Base-by-base conservation (phyloP, 2,888 invertebrate genomes). In the Hymenopus coronatus region DNA sequence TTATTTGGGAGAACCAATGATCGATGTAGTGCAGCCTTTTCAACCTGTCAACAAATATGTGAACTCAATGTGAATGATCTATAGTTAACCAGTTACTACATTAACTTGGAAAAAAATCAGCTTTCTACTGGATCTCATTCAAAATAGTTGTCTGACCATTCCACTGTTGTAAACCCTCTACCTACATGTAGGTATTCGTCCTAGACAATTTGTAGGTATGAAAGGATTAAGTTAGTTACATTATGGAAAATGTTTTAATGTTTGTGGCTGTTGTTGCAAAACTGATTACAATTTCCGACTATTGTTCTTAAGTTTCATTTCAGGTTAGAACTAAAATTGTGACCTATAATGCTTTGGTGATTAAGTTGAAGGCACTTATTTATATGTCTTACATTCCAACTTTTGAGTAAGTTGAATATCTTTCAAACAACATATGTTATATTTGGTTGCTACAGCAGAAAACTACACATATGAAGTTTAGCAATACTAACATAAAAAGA, bases 1-100 rank as follows among this genome's bases (percentile, higher is more conserved):
- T 83, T 96, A 95, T 92, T 93, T 96, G 87, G 92, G 93, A 33
- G 95, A 96, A 92, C 94, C 94, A 12, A 93, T 95, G 85, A 88
- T 89, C n/a, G 90, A 90, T 27, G 85, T 86, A 15, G 88, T 90
- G 20, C 91, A 92, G 90, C 92, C 93, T 25, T 92, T 93, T 91
- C 92, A 92, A 90, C 92, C 92, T 8, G 92, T 93, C 83, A 92
- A 93, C 91, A 92, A 90, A 88, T 89, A 90, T 82, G 89, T 90
- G 28, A 89, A 89, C 88, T 83, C 89, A 40, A 88, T 90, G 90
- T 89, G 85, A 90, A 25, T 82, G n/a, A 33, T 4, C 54, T 70
- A 70, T 25, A 70, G 54, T 54, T 20, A 54, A 15, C 9, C 15
- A 54, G 40, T 40, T 85, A 85, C 12, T 85, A 85, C 9, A 33